Percentiles rank a stretch among this genome's conserved stretches.
Evolutionary conservation across 2,113 vertebrate genomes (phyloP).

Genomic region (Callithrix jacchus): DNA sequence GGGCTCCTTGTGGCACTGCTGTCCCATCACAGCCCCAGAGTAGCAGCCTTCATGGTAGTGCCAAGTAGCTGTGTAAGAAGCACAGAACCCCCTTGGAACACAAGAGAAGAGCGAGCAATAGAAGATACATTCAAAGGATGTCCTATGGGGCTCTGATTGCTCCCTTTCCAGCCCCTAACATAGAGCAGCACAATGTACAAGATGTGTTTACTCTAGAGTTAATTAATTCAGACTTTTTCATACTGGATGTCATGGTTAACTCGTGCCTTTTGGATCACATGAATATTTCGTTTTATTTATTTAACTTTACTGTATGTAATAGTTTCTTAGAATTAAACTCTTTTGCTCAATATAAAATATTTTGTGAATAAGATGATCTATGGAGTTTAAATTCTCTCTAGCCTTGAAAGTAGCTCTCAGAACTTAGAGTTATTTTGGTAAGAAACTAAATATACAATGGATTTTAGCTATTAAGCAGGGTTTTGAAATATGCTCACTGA

Average conservation of each 20-base stretch:
- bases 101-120: neutral
- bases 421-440: slow-evolving; percentile 18
- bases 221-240: neutral
- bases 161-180: neutral
- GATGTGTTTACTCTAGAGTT: neutral
- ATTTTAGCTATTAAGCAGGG: neutral
- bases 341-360: slow-evolving; percentile 3
- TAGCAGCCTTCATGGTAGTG: neutral
- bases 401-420: neutral
- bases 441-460: slow-evolving; percentile 2
- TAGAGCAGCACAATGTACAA: neutral
- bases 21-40: neutral
- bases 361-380: slow-evolving; percentile 12
- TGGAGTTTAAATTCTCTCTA: neutral
- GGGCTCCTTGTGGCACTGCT: neutral
- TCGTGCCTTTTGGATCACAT: neutral
- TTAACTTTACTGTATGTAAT: neutral
- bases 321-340: slow-evolving; percentile 47
- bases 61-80: neutral
- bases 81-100: neutral
- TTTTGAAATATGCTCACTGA: neutral
- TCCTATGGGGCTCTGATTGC: neutral
- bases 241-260: neutral
- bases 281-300: neutral
- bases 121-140: neutral